Base-by-base conservation (phyloP, 2,888 invertebrate species). In the Mythimna pallens region DNA sequence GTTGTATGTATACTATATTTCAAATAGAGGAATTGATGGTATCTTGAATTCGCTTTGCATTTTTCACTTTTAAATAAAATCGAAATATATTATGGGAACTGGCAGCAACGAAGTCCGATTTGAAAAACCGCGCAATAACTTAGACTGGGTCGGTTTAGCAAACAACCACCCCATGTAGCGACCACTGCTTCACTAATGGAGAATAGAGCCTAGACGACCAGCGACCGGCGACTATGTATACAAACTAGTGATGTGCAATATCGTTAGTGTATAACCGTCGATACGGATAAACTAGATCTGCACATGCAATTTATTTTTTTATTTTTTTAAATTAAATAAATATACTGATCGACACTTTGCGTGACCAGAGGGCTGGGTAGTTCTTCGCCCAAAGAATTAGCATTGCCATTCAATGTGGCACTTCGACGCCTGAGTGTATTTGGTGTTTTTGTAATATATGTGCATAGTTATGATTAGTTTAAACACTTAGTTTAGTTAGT, bases 21-120 rank as follows among this genome's bases (percentile, higher is more conserved):
- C 64, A 64, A 64, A 74, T 6, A 30, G 55, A n/a, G 62, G 25
- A 57, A 47, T 1, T 20, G 61, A 64, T 2, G 55, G 65, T 61
- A 80, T 70, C 67, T 70, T 75, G 57, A 75, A 70, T 65, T 80
- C 75, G 65, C 65, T n/a, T 50, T 65, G 76, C 79, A 71, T 58
- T 30, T 79, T 63, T 66, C 43, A 74, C 63, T 78, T 22, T 22
- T 47, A 20, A 8, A 62, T 25, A 10, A 30, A 65, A 54, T 62
- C 34, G 52, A 52, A 52, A n/a, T 9, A n/a, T 52, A 9, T 52
- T 2, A n/a, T n/a, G n/a, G 47, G 20, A 17, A 30, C 9, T 34
- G 4, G 20, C 5, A 47, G 17, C 20, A 63, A 58, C 12, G 9
- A 52, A 63, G 20, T 61, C 47, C 30, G 12, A 50, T 68, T 57